Percentiles rank a stretch among this genome's conserved stretches.
phyloP scores from a whole-genome alignment of 2,113 vertebrate genomes.

The Stigmatopora argus region DNA sequence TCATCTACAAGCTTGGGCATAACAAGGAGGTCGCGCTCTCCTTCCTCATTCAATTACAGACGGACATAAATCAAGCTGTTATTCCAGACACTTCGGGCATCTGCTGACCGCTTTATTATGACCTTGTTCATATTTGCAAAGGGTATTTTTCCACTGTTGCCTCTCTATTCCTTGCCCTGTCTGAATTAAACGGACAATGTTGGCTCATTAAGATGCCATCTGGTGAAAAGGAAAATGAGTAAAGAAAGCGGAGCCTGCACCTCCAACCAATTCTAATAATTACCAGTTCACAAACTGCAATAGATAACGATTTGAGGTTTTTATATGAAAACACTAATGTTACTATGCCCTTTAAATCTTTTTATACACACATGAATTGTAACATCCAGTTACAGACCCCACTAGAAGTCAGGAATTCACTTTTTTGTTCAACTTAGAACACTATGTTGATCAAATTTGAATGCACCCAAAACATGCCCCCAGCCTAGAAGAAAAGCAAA shows the following conservation, averaged over 20 bases:
- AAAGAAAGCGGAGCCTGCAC: constrained; percentile 26
- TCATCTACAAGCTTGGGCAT: constrained; percentile 17
- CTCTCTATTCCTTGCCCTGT: constrained; percentile 15
- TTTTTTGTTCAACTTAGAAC: constrained; percentile 13
- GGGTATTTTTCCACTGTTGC: constrained; percentile 28
- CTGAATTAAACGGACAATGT: constrained; percentile 52
- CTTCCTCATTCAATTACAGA: constrained; percentile 53
- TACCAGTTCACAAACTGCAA: constrained; percentile 8
- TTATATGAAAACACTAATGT: constrained; percentile 6
- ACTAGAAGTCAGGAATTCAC: not conserved
- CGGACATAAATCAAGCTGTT: constrained; percentile 46
- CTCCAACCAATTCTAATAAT: constrained; percentile 30
- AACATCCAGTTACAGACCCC: not conserved
- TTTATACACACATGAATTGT: not conserved
- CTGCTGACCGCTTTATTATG: constrained; percentile 49
- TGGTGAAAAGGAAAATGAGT: constrained; percentile 47
- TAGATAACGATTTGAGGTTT: constrained; percentile 13
- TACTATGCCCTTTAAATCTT: not conserved
- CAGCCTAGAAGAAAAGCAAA: constrained; percentile 4
- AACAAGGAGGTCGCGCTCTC: constrained; percentile 40
- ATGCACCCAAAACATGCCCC: constrained; percentile 9
- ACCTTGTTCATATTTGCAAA: constrained; percentile 59
- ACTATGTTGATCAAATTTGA: constrained; percentile 8
- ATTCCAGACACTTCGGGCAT: constrained; percentile 41
- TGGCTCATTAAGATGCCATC: constrained; percentile 58